Evolutionary conservation across 2,797 vertebrate genomes (phyloP), one percentile per base, ranked within the genome.

Genomic region (Rhinophrynus dorsalis): DNA sequence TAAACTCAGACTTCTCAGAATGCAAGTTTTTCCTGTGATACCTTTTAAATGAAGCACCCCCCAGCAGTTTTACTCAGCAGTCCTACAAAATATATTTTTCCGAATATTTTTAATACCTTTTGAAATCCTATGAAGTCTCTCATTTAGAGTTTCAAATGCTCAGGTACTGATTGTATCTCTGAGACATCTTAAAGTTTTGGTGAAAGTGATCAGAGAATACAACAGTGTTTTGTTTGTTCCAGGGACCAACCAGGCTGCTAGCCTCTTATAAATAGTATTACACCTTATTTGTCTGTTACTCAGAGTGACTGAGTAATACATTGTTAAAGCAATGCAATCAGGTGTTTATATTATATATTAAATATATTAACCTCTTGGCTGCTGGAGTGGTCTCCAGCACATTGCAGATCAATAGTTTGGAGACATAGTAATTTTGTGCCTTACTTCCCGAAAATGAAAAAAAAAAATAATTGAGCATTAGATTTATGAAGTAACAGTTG

Each of bases 81-180:
- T n/a, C n/a, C n/a, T n/a, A n/a, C n/a, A n/a, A n/a, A n/a, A n/a
- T n/a, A n/a, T n/a, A n/a, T n/a, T n/a, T n/a, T n/a, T n/a, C n/a
- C n/a, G n/a, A n/a, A n/a, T n/a, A n/a, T n/a, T n/a, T n/a, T n/a
- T n/a, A n/a, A 40, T 70, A 26, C 6, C 11, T 37, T 54, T 60
- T 42, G 15, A 47, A 10, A 23, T 52, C 47, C 33, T 54, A 10
- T 15, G 11, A 32, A 60, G 35, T 37, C 56, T 42, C 60, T 40
- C 15, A 4, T 23, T 50, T 68, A 17, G 8, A 21, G 17, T 55
- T 55, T 62, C n/a, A 27, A 45, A 54, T 61, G 29, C 67, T 69
- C 67, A 61, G 67, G 67, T 61, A 69, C 67, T 61, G 48, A 18
- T 15, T 60, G 38, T 35, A 44, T 40, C 29, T 59, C 55, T 69